Evolutionary conservation across 2,797 vertebrate species (phyloP).

Genomic region (Decapterus maruadsi): DNA sequence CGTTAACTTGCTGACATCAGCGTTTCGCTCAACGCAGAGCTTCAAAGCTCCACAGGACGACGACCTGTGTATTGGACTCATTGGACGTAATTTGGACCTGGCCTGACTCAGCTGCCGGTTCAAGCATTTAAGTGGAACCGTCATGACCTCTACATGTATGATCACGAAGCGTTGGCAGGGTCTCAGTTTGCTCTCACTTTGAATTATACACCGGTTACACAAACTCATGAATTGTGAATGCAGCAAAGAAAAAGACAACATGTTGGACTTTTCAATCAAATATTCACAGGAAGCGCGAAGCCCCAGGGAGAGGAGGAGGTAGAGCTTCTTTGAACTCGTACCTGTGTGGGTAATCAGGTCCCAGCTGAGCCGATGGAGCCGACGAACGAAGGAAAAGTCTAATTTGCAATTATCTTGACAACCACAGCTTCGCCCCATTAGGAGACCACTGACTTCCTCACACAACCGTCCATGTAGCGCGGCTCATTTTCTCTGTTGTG

Average conservation of each 20-base stretch:
- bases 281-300: background rate
- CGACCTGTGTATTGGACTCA: background rate
- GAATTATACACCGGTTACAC: background rate
- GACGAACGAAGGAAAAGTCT: conserved; percentile 17
- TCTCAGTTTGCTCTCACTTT: background rate
- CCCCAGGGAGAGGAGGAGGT: background rate
- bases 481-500: conserved; percentile 17
- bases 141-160: background rate
- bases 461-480: background rate
- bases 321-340: background rate
- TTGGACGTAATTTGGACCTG: background rate
- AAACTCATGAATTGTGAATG: background rate
- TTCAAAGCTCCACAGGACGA: background rate
- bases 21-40: background rate
- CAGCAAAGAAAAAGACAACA: background rate
- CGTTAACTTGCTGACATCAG: background rate
- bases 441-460: background rate
- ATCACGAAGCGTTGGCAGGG: background rate
- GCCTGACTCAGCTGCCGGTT: background rate
- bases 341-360: conserved; percentile 21
- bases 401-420: conserved; percentile 16
- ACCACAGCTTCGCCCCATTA: conserved; percentile 5
- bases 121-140: background rate
- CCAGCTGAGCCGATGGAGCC: conserved; percentile 5
- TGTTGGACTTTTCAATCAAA: background rate